Conservation (phyloP, 2,797 vertebrate genomes). For the Leptoclinus maculatus region DNA sequence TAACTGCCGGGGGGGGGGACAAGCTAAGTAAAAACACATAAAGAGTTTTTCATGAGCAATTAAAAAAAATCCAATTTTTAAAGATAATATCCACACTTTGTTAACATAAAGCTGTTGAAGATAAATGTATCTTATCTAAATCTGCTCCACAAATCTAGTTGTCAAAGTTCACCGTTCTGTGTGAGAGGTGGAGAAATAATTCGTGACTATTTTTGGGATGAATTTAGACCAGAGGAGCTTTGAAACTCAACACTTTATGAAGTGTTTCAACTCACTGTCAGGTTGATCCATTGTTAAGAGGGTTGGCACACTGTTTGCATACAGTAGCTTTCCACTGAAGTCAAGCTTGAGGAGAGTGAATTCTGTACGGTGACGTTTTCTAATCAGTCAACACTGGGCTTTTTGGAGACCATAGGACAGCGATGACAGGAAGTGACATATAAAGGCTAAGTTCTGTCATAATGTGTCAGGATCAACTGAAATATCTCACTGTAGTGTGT, state of each 20-base stretch:
- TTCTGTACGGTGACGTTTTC: not conserved
- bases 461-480: not conserved
- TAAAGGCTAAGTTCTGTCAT: not conserved
- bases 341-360: not conserved
- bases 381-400: too few relatives aligned
- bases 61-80: conserved; percentile 1
- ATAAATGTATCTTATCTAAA: conserved; percentile 3
- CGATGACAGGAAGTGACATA: not conserved
- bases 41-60: not conserved
- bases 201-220: not conserved
- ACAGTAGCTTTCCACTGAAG: not conserved
- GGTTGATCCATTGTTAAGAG: not conserved
- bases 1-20: conserved; percentile 19
- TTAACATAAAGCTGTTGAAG: not conserved
- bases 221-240: not conserved
- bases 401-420: not conserved
- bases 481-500: not conserved
- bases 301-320: not conserved
- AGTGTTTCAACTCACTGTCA: not conserved
- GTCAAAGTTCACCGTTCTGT: not conserved
- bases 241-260: not conserved
- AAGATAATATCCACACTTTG: not conserved
- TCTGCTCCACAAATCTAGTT: not conserved
- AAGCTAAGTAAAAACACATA: not conserved
- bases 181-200: not conserved